A percentile compares a stretch with the other conserved stretches of the same genome.
phyloP scores from a whole-genome alignment of 2,888 invertebrate genomes.

The Tenthredo notha region DNA sequence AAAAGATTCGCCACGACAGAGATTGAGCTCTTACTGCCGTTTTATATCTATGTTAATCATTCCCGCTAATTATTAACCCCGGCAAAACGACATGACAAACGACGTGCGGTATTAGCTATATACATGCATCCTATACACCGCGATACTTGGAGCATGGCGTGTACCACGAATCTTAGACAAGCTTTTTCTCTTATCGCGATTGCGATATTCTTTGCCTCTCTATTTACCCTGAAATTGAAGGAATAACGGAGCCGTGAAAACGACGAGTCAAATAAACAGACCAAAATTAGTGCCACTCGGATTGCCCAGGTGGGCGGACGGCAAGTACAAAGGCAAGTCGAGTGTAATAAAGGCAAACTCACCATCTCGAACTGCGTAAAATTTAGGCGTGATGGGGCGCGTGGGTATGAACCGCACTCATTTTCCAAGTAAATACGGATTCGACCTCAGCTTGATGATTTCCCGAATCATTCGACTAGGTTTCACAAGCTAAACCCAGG shows the following conservation, averaged over 20 bases:
- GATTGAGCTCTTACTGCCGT: slow-evolving; percentile 27
- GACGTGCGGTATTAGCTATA: neutral
- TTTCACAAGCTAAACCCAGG: neutral
- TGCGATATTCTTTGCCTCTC: slow-evolving; percentile 19
- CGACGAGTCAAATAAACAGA: slow-evolving; percentile 52
- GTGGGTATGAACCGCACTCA: neutral
- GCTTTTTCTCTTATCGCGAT: neutral
- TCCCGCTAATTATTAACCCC: slow-evolving; percentile 10
- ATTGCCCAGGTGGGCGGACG: slow-evolving; percentile 49
- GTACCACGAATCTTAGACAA: neutral
- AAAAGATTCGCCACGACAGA: slow-evolving; percentile 36
- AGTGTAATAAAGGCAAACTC: slow-evolving; percentile 47
- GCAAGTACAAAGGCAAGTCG: slow-evolving; percentile 31
- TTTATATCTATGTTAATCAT: slow-evolving; percentile 36
- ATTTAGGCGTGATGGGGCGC: neutral
- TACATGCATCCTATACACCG: neutral
- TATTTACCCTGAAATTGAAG: slow-evolving; percentile 37
- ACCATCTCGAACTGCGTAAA: slow-evolving; percentile 39
- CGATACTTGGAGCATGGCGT: neutral
- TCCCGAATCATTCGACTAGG: neutral
- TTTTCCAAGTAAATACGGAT: slow-evolving; percentile 18
- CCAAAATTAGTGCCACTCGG: slow-evolving; percentile 49
- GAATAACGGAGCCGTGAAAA: slow-evolving; percentile 50
- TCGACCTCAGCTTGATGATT: slow-evolving; percentile 6
- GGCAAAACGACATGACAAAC: slow-evolving; percentile 1